Evolutionary conservation across 2,888 invertebrate genomes (phyloP).

Genomic region (Eilema depressum): DNA sequence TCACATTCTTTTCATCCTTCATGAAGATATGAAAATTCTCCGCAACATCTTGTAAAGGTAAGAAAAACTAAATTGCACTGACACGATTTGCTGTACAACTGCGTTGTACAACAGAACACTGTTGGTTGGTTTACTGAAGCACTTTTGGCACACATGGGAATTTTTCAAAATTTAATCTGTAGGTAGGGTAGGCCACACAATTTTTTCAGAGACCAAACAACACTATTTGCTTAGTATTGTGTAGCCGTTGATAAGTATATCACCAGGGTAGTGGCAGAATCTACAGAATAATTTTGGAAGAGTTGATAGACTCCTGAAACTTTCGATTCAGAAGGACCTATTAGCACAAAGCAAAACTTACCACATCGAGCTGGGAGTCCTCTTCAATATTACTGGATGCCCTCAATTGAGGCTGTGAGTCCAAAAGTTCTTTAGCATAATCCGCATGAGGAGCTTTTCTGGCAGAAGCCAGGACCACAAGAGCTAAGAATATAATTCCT

Average conservation of each 20-base stretch:
- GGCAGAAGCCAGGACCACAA: slow-evolving; percentile 48
- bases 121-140: too few species aligned
- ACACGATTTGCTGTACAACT: too few species aligned
- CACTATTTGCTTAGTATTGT: too few species aligned
- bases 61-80: too few species aligned
- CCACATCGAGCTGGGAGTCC: slow-evolving; percentile 68
- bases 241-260: too few species aligned
- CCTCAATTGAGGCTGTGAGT: slow-evolving; percentile 37
- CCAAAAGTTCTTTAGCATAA: slow-evolving; percentile 52
- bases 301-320: not conserved
- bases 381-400: slow-evolving; percentile 59
- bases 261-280: not conserved
- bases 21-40: too few species aligned
- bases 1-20: too few species aligned
- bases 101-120: too few species aligned
- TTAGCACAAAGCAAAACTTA: slow-evolving; percentile 45
- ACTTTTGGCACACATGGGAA: not conserved
- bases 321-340: not conserved
- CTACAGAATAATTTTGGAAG: not conserved
- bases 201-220: not conserved
- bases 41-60: too few species aligned
- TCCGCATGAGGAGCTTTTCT: slow-evolving; percentile 65
- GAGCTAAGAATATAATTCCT: slow-evolving; percentile 47
- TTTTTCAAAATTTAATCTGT: too few species aligned
- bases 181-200: not conserved